These are phyloP conservation scores for Odocoileus hemionus DNA, from an alignment of 2,113 vertebrate genomes.

Conservation along the genomic window DNA sequence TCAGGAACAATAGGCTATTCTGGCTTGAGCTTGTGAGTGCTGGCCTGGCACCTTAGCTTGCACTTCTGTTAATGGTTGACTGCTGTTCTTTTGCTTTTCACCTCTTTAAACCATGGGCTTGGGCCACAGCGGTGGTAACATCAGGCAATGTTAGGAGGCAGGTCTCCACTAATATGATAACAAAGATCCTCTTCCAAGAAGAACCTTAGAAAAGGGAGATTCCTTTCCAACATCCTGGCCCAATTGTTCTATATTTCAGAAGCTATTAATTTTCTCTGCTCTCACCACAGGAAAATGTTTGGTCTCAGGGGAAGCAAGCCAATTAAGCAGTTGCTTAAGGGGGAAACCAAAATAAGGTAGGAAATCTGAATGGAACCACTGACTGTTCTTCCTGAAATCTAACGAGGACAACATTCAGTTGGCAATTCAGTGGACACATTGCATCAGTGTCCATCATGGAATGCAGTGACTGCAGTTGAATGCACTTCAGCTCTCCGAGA, in stretches of 20 bases:
- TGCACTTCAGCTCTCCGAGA: background rate
- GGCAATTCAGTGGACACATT: background rate
- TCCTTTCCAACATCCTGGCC: background rate
- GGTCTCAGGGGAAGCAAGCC: constrained; percentile 49
- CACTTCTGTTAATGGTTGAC: background rate
- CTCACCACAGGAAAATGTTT: constrained; percentile 43
- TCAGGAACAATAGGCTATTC: background rate
- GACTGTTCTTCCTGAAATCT: constrained; percentile 23
- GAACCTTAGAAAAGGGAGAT: background rate
- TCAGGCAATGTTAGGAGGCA: background rate
- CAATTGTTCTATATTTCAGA: constrained; percentile 2
- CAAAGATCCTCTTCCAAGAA: constrained; percentile 8
- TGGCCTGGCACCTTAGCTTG: background rate
- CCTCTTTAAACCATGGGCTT: background rate
- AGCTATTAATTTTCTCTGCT: constrained; percentile 40
- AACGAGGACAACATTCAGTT: background rate
- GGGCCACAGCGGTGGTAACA: background rate
- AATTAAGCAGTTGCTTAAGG: constrained; percentile 59
- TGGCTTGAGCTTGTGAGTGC: background rate
- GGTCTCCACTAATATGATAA: background rate
- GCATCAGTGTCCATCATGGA: background rate
- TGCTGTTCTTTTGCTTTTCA: background rate
- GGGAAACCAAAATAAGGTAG: constrained; percentile 58
- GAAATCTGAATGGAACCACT: constrained; percentile 39
- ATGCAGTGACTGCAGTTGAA: background rate